Conservation (phyloP, 2,113 vertebrate genomes). For the Circaetus cinerascens region DNA sequence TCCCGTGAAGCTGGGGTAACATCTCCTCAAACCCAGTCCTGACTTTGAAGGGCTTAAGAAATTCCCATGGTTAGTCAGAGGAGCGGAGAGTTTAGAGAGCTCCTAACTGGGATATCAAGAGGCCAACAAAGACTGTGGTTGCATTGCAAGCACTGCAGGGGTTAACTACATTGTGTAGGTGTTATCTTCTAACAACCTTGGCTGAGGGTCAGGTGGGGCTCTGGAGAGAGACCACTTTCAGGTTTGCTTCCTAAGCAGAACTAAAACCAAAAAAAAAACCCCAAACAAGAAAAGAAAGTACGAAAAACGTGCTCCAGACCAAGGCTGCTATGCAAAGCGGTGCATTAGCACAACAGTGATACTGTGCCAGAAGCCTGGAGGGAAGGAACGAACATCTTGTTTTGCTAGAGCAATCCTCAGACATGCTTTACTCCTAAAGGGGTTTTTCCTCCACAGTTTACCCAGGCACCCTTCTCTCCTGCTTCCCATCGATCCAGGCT, state of each 20-base stretch:
- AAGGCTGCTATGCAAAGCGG: not conserved
- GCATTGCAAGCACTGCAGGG: not conserved
- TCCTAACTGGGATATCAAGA: not conserved
- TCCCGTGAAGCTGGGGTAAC: not conserved
- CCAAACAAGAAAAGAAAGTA: not conserved
- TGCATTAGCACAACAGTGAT: not conserved
- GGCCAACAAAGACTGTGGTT: not conserved
- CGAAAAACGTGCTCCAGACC: not conserved
- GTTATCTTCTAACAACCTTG: not conserved
- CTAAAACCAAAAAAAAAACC: not conserved
- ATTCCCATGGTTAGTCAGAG: not conserved
- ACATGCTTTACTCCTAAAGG: not conserved
- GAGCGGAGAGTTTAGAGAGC: not conserved
- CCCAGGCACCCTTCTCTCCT: not conserved
- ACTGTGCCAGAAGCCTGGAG: not conserved
- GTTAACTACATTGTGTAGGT: not conserved
- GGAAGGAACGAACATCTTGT: not conserved
- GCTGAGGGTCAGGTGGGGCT: not conserved
- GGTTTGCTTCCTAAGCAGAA: not conserved
- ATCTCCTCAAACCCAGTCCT: not conserved
- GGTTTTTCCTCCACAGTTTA: not conserved
- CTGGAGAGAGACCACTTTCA: not conserved
- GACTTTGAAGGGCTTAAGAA: not conserved
- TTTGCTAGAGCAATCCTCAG: not conserved
- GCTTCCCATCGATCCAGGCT: rapidly evolving